These are phyloP conservation scores for Montipora efflorescens DNA, from an alignment of 64 coral and sea anemone genomes.

Conservation along the genomic window DNA sequence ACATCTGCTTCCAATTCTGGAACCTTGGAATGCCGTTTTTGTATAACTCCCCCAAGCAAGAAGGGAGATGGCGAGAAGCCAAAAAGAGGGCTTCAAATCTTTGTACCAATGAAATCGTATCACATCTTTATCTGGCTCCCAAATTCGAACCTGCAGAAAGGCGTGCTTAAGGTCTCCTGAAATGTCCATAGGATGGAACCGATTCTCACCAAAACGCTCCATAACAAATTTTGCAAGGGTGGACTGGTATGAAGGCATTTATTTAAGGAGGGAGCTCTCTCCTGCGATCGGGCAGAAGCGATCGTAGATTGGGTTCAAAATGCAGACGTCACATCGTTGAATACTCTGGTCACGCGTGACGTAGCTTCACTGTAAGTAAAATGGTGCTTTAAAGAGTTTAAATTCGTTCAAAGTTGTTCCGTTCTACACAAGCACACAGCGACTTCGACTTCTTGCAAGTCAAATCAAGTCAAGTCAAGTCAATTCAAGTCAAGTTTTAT, in stretches of 20 bases:
- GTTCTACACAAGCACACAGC: no score
- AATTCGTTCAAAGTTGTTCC: no score
- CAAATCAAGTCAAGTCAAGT: no score
- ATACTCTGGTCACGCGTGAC: no score
- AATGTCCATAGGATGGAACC: neutral
- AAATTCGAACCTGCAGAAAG: neutral
- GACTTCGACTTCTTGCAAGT: no score
- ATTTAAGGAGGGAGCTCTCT: neutral
- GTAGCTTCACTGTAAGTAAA: no score
- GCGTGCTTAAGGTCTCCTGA: neutral
- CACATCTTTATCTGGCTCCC: neutral
- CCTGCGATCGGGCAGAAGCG: neutral
- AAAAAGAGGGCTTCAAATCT: neutral
- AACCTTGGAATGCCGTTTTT: conserved; percentile 23
- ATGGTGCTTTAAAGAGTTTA: no score
- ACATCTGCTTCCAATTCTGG: conserved; percentile 15
- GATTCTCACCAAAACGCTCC: neutral
- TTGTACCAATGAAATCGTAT: neutral
- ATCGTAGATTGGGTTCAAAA: neutral
- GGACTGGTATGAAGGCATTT: neutral
- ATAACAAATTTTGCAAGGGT: neutral
- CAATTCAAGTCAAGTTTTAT: no score
- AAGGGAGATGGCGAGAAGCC: neutral
- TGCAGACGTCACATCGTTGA: no score
- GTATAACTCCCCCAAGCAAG: neutral